A percentile compares a stretch with the other conserved stretches of the same genome.
Evolutionary conservation across 2,113 vertebrate genomes (phyloP).

Genomic region (Daboia siamensis): DNA sequence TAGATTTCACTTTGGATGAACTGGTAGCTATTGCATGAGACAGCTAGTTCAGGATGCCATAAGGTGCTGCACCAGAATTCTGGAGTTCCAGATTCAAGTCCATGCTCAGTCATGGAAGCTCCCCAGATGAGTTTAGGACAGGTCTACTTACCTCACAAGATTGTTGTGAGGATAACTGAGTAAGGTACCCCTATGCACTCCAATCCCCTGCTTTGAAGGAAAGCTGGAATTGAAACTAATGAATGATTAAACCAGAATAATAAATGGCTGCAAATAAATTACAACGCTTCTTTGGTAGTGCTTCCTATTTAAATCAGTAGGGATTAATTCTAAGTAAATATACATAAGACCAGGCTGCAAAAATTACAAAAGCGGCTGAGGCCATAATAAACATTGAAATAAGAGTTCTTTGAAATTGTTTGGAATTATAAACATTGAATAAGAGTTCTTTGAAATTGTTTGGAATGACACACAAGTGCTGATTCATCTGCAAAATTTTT

Average conservation of each 20-base stretch:
- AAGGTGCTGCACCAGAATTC: not conserved
- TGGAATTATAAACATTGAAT: not conserved
- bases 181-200: not conserved
- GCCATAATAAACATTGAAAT: not conserved
- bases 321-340: not conserved
- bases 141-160: not conserved
- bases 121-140: not conserved
- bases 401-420: not conserved
- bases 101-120: not conserved
- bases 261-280: not conserved
- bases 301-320: not conserved
- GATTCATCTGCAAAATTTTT: not conserved
- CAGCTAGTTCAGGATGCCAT: not conserved
- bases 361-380: not conserved
- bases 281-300: not conserved
- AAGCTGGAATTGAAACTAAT: not conserved
- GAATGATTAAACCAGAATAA: not conserved
- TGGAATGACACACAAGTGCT: not conserved
- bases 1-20: not conserved
- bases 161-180: not conserved
- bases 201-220: not conserved
- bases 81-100: not conserved
- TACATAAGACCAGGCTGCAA: not conserved
- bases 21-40: not conserved
- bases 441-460: not conserved